These are phyloP conservation scores for Lymantria dispar DNA, from an alignment of 2,888 invertebrate species.

Conservation along the genomic window DNA sequence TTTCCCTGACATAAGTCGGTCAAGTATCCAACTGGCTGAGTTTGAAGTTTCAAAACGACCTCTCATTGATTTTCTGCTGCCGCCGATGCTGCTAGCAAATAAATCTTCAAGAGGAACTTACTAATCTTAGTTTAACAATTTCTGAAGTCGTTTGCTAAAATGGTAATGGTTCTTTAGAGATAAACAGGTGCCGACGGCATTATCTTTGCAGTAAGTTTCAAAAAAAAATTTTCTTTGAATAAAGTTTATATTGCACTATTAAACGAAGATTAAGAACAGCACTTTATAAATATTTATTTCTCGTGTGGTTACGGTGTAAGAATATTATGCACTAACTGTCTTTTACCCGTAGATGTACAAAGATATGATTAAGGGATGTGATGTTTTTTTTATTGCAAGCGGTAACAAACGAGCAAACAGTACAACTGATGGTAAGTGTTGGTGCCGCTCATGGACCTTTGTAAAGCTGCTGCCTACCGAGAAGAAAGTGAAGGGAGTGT, in stretches of 20 bases:
- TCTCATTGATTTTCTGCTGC: conserved; percentile 25
- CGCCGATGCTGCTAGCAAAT: conserved; percentile 13
- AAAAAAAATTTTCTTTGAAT: background rate
- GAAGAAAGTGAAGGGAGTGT: too few relatives aligned
- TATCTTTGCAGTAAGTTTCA: background rate
- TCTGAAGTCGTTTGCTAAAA: conserved; percentile 10
- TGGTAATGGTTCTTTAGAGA: conserved; percentile 1
- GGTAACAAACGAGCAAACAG: too few relatives aligned
- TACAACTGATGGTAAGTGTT: too few relatives aligned
- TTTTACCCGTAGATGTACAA: too few relatives aligned
- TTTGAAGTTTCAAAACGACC: conserved; percentile 16
- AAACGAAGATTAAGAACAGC: background rate
- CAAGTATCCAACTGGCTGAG: conserved; percentile 19
- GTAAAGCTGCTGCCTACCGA: too few relatives aligned
- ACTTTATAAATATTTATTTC: too few relatives aligned
- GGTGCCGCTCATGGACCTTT: too few relatives aligned
- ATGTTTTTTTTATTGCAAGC: too few relatives aligned
- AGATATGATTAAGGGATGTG: too few relatives aligned
- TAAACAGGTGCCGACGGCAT: conserved; percentile 7
- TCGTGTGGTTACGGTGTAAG: too few relatives aligned
- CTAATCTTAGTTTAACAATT: conserved; percentile 27
- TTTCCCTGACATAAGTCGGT: conserved; percentile 16
- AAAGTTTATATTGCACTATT: background rate
- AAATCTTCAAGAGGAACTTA: conserved; percentile 27
- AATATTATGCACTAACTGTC: too few relatives aligned